Conservation (phyloP, 2,888 invertebrate species). For the Noctua janthe region DNA sequence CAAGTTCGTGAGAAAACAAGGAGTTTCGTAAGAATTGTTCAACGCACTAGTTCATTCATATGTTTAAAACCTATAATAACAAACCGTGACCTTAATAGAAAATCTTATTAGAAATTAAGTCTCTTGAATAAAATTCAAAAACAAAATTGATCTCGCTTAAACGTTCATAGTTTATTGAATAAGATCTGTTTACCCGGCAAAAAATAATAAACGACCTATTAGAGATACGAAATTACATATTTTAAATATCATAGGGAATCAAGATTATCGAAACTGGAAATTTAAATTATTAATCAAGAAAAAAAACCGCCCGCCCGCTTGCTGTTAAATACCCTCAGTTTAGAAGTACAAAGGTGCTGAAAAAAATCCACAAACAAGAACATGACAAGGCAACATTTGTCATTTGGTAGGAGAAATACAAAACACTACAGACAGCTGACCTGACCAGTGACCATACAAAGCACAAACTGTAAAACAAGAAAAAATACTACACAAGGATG, state of each 20-base stretch:
- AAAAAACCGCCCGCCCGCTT: too few relatives aligned
- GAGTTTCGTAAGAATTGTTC: neutral
- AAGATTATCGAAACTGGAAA: neutral
- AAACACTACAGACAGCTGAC: constrained; percentile 64
- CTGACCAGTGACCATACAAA: constrained; percentile 40
- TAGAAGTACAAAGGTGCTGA: neutral
- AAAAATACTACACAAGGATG: constrained; percentile 52
- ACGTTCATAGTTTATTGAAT: neutral
- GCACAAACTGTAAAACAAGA: constrained; percentile 52
- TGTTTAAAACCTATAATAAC: neutral
- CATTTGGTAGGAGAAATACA: constrained; percentile 62
- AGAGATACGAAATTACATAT: constrained; percentile 22
- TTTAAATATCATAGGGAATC: neutral
- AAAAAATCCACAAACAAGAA: constrained; percentile 3
- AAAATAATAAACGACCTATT: constrained; percentile 8
- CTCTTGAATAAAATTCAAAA: neutral
- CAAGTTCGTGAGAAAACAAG: neutral
- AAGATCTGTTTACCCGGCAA: constrained; percentile 7
- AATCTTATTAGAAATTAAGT: neutral
- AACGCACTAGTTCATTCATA: neutral
- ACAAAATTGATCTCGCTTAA: constrained; percentile 20
- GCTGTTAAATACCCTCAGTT: neutral
- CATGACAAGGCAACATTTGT: constrained; percentile 60
- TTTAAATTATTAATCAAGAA: neutral
- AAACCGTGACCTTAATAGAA: neutral